Base-by-base conservation (phyloP, 2,113 vertebrate species). In the Pantherophis guttatus region DNA sequence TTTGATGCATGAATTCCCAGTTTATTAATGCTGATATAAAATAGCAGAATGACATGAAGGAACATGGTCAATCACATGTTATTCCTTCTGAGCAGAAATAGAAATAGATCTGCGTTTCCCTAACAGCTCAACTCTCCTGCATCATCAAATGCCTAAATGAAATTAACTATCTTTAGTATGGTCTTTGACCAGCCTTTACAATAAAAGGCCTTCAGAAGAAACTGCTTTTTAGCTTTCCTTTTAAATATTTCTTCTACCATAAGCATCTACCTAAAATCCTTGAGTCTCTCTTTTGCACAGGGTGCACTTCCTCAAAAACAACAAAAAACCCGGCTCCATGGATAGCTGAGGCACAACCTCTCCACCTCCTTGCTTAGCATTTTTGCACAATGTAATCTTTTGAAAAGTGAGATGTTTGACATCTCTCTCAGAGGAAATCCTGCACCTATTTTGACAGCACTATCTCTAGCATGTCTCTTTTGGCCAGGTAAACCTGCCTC, bases 401-500 rank as follows among this genome's bases (percentile, higher is more conserved):
- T 91, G 29, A 93, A 95, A 97, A 95, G 91, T 96, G 26, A 95
- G 95, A 93, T 94, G 24, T 95, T 97, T 96, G 96, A 95, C 94
- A 91, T 94, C 86, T 88, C 55, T 91, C 86, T 95, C 92, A 93
- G 33, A 94, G 91, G 95, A 97, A 96, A 96, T 92, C 55, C 94
- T 93, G 89, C 23, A 75, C 48, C 95, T 96, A 95, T 95, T 97
- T 96, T 97, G 97, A 96, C 95, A 96, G 88, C 57, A 58, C 87
- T 95, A 88, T 94, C 96, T 93, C 93, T 90, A 94, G 11, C 44
- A 39, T 91, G 75, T 92, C 92, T 96, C 94, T 94, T 81, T 96
- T 96, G 95, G 94, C 96, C 81, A 94, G 87, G 95, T 87, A 97
- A 97, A 92, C 95, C 90, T 96, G 26, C 95, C 94, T 96, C 87